Base-by-base conservation (phyloP, 1,140 invertebrate genomes). In the Adelges cooleyi region DNA sequence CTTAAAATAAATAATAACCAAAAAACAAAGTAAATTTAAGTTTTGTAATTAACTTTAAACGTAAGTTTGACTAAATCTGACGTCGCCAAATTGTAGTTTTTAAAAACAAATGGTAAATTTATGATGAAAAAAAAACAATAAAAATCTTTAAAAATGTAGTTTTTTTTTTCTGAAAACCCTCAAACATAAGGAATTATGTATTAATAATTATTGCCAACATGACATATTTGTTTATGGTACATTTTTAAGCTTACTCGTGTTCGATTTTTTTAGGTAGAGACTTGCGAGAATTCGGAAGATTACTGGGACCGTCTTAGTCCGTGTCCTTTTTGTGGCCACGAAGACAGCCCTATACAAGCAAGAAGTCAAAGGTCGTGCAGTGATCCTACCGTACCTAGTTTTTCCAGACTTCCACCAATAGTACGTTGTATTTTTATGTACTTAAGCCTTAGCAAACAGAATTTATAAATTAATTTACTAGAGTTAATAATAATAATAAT, bases 361-460 rank as follows among this genome's bases (percentile, higher is more conserved):
- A 66, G 71, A 42, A 69, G 66, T n/a, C 67, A 71, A 53, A 62
- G 71, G 18, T 73, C 72, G 3, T 66, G 68, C 65, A 72, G 69
- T 40, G 71, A 73, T 20, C 71, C 72, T 13, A 65, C 70, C 2
- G 68, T 73, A 15, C 56, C 69, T 17, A 56, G 67, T 40, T 70
- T 70, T 62, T 67, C 53, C 10, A 66, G 71, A 17, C 69, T 73
- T n/a, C 72, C 72, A 13, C 70, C 70, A 23, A 73, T 73, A 15
- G 72, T 73, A 52, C 70, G 71, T 69, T 48, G 25, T 33, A 18
- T 11, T 9, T 40, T 42, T 11, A 17, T 36, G 38, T 22, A 51
- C 23, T 17, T n/a, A 52, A 15, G n/a, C n/a, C n/a, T n/a, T n/a
- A n/a, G n/a, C n/a, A n/a, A n/a, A n/a, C n/a, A n/a, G n/a, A n/a